Conservation (phyloP, 2,797 vertebrate genomes). For the Gallinago solitaria region DNA sequence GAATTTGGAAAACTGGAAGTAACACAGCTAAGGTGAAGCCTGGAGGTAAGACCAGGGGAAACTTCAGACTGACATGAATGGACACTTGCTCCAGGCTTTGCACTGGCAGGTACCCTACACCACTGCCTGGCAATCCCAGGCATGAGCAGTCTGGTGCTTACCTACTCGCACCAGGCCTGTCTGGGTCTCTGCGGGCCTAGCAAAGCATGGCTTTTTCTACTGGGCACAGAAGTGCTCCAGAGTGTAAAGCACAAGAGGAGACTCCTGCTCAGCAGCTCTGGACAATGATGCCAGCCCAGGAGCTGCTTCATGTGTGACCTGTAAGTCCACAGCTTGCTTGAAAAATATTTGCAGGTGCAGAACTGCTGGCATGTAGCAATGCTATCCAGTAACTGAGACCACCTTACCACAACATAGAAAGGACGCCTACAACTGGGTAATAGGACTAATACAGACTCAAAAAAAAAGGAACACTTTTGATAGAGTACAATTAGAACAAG, state of each 20-base stretch:
- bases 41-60: not conserved
- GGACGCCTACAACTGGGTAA: not conserved
- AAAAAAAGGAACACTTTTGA: not conserved
- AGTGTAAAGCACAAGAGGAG: not conserved
- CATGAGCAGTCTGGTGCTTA: not conserved
- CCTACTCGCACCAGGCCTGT: accelerated
- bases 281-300: not conserved
- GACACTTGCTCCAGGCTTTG: not conserved
- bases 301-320: not conserved
- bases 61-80: not conserved
- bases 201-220: not conserved
- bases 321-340: not conserved
- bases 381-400: not conserved
- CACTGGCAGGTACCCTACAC: not conserved
- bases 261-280: not conserved
- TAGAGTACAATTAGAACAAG: not conserved
- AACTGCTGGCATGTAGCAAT: accelerated
- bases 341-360: not conserved
- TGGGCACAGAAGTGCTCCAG: not conserved
- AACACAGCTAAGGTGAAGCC: not conserved
- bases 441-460: not conserved
- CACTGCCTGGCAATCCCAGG: not conserved
- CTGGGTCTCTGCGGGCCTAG: accelerated
- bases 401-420: not conserved
- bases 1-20: not conserved